Evolutionary conservation across 2,888 invertebrate genomes (phyloP).

Genomic region (Argynnis bischoffii): DNA sequence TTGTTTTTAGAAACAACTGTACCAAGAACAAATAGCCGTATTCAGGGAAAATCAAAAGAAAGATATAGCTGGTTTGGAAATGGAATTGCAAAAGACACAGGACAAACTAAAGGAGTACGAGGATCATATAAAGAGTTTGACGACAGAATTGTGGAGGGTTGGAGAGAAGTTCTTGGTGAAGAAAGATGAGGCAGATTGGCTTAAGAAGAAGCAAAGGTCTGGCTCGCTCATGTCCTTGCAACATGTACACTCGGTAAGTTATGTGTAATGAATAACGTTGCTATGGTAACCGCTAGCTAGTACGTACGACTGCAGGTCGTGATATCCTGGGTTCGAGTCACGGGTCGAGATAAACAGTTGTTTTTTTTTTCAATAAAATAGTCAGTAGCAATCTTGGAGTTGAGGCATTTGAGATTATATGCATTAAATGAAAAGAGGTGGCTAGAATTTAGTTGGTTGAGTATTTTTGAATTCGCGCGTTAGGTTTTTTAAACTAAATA

Average conservation of each 20-base stretch:
- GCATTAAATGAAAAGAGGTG: no score
- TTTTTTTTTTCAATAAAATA: no score
- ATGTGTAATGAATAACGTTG: background rate
- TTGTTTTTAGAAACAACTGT: slow-evolving; percentile 80
- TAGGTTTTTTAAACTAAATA: no score
- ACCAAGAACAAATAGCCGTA: slow-evolving; percentile 83
- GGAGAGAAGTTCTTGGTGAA: slow-evolving; percentile 83
- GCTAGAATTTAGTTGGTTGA: no score
- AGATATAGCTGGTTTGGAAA: slow-evolving; percentile 74
- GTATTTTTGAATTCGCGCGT: no score
- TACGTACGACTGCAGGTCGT: no score
- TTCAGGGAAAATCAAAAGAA: slow-evolving; percentile 77
- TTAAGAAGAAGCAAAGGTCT: slow-evolving; percentile 63
- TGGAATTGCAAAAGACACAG: slow-evolving; percentile 77
- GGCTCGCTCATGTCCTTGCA: slow-evolving; percentile 75
- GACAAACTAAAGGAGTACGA: slow-evolving; percentile 74
- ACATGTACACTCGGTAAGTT: slow-evolving; percentile 67
- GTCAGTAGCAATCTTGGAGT: no score
- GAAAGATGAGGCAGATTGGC: slow-evolving; percentile 81
- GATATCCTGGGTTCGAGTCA: no score
- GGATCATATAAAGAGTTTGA: slow-evolving; percentile 71
- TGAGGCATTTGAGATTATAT: no score
- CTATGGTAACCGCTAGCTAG: no score
- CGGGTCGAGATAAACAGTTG: no score
- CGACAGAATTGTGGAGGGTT: slow-evolving; percentile 83